Evolutionary conservation across 2,888 invertebrate genomes (phyloP).

Genomic region (Agriopis leucophaearia): DNA sequence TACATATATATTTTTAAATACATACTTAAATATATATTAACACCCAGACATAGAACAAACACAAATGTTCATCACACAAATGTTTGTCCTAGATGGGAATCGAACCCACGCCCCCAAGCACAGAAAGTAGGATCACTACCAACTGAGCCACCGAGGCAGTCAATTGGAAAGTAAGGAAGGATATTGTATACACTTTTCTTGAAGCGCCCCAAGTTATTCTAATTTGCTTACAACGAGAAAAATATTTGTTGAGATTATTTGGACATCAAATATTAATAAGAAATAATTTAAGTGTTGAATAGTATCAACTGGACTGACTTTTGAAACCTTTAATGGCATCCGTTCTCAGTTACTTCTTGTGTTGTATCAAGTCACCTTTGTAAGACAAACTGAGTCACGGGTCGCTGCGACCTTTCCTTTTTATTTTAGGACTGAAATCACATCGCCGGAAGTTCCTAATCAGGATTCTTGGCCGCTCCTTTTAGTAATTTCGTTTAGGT

Average conservation of each 20-base stretch:
- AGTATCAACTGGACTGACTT: neutral
- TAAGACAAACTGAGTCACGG: slow-evolving; percentile 72
- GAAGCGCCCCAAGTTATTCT: too few species aligned
- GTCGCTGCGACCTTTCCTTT: slow-evolving; percentile 73
- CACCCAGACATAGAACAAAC: too few species aligned
- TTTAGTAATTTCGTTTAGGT: slow-evolving; percentile 60
- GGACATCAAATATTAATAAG: neutral
- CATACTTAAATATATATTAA: too few species aligned
- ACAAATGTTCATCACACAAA: too few species aligned
- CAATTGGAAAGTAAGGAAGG: too few species aligned
- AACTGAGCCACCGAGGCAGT: too few species aligned
- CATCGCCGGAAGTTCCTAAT: slow-evolving; percentile 80
- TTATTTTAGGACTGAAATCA: slow-evolving; percentile 71
- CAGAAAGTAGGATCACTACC: too few species aligned
- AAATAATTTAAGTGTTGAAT: neutral
- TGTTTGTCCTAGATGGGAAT: too few species aligned
- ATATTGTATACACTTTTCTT: too few species aligned
- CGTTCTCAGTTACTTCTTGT: slow-evolving; percentile 22
- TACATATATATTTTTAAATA: too few species aligned
- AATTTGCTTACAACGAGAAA: too few species aligned
- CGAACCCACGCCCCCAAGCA: too few species aligned
- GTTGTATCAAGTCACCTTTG: slow-evolving; percentile 63
- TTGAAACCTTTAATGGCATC: slow-evolving; percentile 27
- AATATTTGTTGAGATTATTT: neutral
- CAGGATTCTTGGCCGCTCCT: slow-evolving; percentile 73